A percentile compares a stretch with the other conserved stretches of the same genome.
Evolutionary conservation across 2,113 vertebrate genomes (phyloP).

Genomic region (Aleadryas rufinucha): DNA sequence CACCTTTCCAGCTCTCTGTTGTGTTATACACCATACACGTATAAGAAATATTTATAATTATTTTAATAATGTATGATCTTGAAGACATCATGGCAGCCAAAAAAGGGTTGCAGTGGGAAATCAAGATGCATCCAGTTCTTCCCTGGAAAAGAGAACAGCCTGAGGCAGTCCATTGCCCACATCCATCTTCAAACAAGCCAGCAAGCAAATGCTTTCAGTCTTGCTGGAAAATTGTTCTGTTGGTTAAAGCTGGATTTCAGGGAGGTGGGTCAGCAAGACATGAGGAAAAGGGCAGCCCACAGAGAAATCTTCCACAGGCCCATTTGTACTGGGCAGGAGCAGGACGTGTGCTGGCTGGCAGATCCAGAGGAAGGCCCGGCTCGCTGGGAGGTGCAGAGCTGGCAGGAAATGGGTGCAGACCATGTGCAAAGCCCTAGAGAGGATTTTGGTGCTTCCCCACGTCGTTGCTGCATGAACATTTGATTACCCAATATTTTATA

Average conservation of each 20-base stretch:
- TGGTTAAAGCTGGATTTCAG: neutral
- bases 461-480: neutral
- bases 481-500: neutral
- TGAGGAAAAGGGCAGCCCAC: neutral
- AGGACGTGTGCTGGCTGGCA: neutral
- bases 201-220: neutral
- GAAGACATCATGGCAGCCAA: neutral
- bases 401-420: neutral
- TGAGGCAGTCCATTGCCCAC: neutral
- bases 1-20: neutral
- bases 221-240: neutral
- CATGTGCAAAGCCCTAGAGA: neutral
- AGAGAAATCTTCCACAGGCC: neutral
- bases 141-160: neutral
- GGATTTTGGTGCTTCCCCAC: neutral
- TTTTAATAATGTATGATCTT: neutral
- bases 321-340: neutral
- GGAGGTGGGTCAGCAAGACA: neutral
- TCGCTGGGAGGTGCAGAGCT: neutral
- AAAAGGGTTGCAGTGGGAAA: neutral
- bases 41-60: neutral
- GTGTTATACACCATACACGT: fast-evolving
- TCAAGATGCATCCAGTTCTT: neutral
- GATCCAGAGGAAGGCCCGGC: neutral
- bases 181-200: neutral